These are phyloP conservation scores for Diadema setosum DNA, from an alignment of 35 echinoderm and acorn worm species.

Conservation along the genomic window DNA sequence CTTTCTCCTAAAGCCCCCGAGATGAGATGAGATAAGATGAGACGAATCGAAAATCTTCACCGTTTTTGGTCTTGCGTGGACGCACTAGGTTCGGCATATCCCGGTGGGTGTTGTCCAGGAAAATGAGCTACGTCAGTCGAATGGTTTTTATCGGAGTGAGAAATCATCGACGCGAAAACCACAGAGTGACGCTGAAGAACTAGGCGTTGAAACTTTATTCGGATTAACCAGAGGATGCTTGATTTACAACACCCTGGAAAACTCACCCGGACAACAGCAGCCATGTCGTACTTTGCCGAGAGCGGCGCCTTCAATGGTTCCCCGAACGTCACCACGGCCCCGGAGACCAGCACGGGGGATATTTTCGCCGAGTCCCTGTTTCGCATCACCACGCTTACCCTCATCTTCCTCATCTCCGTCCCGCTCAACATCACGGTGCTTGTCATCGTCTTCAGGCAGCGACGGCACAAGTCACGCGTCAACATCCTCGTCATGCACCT, in stretches of 20 bases:
- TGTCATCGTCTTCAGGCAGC: constrained; percentile 30
- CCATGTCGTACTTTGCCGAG: background rate
- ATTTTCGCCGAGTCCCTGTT: background rate
- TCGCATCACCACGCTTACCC: background rate
- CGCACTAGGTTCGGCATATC: too few species aligned
- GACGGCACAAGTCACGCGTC: constrained; percentile 55
- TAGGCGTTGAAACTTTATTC: too few species aligned
- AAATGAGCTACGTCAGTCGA: too few species aligned
- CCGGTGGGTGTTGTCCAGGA: too few species aligned
- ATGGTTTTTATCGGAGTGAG: too few species aligned
- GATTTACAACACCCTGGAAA: too few species aligned
- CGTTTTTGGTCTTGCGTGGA: too few species aligned
- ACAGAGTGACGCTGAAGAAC: too few species aligned
- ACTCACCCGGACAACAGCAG: background rate
- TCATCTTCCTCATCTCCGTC: constrained; percentile 12
- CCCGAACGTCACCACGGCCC: background rate
- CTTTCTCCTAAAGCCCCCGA: too few species aligned
- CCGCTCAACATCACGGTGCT: constrained; percentile 35
- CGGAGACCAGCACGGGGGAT: background rate
- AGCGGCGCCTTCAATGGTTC: background rate
- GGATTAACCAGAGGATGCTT: background rate
- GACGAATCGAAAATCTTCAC: too few species aligned
- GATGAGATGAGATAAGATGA: too few species aligned
- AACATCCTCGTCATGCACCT: constrained; percentile 69
- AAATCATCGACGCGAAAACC: too few species aligned